Percentiles rank a stretch among this genome's conserved stretches.
Conservation (phyloP, 2,888 invertebrate genomes). For the Drosophila emarginata region DNA sequence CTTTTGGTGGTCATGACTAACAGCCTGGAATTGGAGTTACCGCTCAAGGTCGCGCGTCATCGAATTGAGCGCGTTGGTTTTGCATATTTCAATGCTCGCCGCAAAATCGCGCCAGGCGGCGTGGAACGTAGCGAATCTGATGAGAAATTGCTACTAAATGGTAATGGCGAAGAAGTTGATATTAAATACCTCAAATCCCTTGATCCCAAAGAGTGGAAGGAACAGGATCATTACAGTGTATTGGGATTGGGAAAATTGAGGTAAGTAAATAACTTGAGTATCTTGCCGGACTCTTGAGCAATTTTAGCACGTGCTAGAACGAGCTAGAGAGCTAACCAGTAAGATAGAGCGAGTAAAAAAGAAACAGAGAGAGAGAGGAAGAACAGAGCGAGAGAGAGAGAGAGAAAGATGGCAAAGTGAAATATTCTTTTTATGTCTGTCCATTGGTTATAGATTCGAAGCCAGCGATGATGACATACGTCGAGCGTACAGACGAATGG, state of each 20-base stretch:
- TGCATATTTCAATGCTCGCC: constrained; percentile 71
- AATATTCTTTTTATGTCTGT: constrained; percentile 1
- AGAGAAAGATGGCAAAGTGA: neutral
- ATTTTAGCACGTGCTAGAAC: constrained; percentile 51
- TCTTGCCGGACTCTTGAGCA: no score
- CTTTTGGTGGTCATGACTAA: constrained; percentile 48
- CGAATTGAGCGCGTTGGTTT: constrained; percentile 73
- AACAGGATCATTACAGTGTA: constrained; percentile 98
- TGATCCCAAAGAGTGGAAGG: constrained; percentile 98
- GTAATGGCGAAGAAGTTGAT: constrained; percentile 87
- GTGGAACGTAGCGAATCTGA: constrained; percentile 74
- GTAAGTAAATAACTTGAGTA: constrained; percentile 33
- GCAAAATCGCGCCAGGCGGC: constrained; percentile 65
- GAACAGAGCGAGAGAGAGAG: neutral
- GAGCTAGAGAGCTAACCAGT: neutral
- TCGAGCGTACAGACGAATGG: constrained; percentile 94
- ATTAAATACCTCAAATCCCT: constrained; percentile 92
- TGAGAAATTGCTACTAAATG: constrained; percentile 71
- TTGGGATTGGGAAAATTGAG: constrained; percentile 90
- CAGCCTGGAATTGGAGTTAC: constrained; percentile 49
- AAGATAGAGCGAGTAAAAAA: neutral
- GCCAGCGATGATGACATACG: constrained; percentile 97
- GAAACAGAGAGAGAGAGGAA: neutral
- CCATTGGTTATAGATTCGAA: constrained; percentile 85
- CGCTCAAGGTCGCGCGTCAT: constrained; percentile 60